Evolutionary conservation across 2,797 vertebrate species (phyloP), one percentile per base, ranked within the genome.

Genomic region (Streptopelia turtur): DNA sequence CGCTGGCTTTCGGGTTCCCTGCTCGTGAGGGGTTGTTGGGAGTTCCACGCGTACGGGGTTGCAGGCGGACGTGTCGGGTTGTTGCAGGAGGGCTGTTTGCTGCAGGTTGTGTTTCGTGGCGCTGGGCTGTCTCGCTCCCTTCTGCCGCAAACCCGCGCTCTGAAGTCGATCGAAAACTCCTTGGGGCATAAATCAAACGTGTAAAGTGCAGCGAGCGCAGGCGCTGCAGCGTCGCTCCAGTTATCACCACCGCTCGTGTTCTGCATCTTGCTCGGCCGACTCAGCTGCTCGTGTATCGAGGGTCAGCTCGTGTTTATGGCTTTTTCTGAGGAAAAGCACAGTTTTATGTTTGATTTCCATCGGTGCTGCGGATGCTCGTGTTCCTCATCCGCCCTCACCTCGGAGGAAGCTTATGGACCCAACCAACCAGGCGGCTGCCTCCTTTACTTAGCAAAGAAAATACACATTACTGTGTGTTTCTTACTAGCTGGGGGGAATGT

Each of bases 11-110:
- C 10, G 9, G 45, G 5, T 14, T 11, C 30, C 6, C 3, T 5
- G 18, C 31, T 31, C 10, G 6, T 17, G 8, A 1, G 71, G 9
- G 2, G 4, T 49, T 47, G 4, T 5, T 59, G 22, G 1, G 0
- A 3, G 13, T 77, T 28, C 9, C 10, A 0, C 0, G 11, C 53
- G 25, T 6, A 11, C 11, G 63, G 27, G 18, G 39, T 18, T 71
- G 45, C 13, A 23, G 70, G 59, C 41, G 75, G 65, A 75, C 71
- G 61, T 49, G 2, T 22, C 45, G 43, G 18, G 7, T 35, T 57
- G 1, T 3, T 39, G 53, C 2, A 17, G 53, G 65, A 71, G 22
- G 5, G 31, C n/a, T 7, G 0, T 16, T 23, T 60, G 72, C 68
- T 69, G 16, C 31, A 28, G n/a, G 72, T 28, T 50, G 30, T n/a